phyloP scores from a whole-genome alignment of 2,113 vertebrate genomes.

The Pygoscelis adeliae region DNA sequence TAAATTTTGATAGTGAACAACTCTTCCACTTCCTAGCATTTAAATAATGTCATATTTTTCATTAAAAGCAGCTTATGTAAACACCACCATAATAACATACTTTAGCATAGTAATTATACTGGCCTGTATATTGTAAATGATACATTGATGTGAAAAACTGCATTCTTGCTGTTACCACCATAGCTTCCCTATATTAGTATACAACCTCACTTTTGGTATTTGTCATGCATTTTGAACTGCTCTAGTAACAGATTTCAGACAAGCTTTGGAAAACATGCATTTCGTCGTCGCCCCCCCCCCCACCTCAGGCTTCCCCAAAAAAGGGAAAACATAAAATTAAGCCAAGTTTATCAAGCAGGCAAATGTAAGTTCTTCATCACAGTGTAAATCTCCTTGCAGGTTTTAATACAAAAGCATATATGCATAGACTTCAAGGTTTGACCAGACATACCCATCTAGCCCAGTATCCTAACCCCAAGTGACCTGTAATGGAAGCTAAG shows the following conservation, averaged over 20 bases:
- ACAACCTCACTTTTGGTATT: not conserved
- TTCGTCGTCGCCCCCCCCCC: no score
- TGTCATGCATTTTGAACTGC: not conserved
- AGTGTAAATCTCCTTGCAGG: not conserved
- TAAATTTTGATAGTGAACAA: not conserved
- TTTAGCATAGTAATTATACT: not conserved
- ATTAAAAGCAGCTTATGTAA: not conserved
- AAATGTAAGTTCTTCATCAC: not conserved
- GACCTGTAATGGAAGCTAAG: not conserved
- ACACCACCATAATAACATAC: not conserved
- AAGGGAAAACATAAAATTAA: not conserved
- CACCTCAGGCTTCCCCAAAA: not conserved
- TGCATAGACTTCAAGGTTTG: not conserved
- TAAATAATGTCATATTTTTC: not conserved
- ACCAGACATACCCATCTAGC: not conserved
- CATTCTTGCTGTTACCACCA: not conserved
- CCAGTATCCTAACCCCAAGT: not conserved
- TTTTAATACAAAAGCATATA: not conserved
- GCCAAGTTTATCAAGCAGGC: not conserved
- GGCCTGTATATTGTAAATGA: not conserved
- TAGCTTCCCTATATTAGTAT: not conserved
- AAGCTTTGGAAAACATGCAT: not conserved
- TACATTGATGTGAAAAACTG: not conserved
- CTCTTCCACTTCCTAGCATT: not conserved
- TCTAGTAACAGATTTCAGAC: not conserved